Evolutionary conservation across 2,797 vertebrate genomes (phyloP).

Genomic region (Anableps anableps): DNA sequence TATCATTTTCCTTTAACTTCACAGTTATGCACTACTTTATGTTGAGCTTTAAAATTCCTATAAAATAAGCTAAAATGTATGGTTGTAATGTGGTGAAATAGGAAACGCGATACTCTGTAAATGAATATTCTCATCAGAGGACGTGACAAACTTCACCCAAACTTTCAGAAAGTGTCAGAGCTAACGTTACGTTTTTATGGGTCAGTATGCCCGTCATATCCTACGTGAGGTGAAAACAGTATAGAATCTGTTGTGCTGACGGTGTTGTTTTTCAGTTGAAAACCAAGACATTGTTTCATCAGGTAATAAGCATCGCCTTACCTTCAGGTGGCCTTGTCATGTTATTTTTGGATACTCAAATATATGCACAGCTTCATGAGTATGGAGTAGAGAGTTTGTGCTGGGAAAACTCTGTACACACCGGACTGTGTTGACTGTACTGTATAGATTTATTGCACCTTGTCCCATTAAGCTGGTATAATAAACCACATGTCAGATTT

Average conservation of each 20-base stretch:
- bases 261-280: constrained; percentile 17
- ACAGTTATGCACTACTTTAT: not conserved
- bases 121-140: not conserved
- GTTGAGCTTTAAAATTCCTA: not conserved
- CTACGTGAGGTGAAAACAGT: constrained; percentile 3
- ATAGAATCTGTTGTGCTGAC: constrained; percentile 9
- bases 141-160: not conserved
- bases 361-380: constrained; percentile 15
- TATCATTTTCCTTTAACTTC: not conserved
- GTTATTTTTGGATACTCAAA: constrained; percentile 5
- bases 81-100: not conserved
- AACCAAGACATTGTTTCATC: constrained; percentile 25
- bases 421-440: not conserved
- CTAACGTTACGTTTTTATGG: not conserved
- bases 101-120: not conserved
- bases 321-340: constrained; percentile 19
- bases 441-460: constrained; percentile 26
- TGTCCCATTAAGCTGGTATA: not conserved
- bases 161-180: not conserved
- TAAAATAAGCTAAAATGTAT: not conserved
- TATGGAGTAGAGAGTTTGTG: constrained; percentile 11
- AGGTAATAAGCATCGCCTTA: constrained; percentile 24
- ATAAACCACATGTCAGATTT: constrained; percentile 7
- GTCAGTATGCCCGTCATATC: not conserved
- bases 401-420: not conserved